Evolutionary conservation across 2,888 invertebrate genomes (phyloP).

Genomic region (Brassicogethes aeneus): DNA sequence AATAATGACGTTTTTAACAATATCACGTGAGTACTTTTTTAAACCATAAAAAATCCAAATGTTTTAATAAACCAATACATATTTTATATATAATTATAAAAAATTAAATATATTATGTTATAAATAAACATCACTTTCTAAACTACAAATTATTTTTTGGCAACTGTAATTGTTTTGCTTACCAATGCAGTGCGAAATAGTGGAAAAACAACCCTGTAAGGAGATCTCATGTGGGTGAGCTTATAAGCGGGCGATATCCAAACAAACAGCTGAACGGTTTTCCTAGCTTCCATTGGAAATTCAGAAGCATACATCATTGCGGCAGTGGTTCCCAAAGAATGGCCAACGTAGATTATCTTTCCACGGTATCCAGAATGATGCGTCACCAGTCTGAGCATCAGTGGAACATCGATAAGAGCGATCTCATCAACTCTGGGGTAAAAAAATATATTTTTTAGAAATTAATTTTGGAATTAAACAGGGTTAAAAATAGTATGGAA

Average conservation of each 20-base stretch:
- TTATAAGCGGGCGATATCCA: constrained; percentile 48
- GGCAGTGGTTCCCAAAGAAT: constrained; percentile 51
- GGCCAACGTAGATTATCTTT: constrained; percentile 46
- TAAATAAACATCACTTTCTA: no score
- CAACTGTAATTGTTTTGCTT: no score
- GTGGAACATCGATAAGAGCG: constrained; percentile 49
- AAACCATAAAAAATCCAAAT: no score
- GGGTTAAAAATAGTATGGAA: no score
- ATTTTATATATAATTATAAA: no score
- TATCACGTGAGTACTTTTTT: no score
- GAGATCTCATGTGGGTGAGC: constrained; percentile 48
- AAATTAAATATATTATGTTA: no score
- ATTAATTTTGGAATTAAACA: no score
- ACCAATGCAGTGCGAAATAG: constrained; percentile 35
- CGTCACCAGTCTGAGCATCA: constrained; percentile 46
- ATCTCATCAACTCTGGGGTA: constrained; percentile 49
- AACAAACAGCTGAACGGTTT: constrained; percentile 44
- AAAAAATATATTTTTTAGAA: no score
- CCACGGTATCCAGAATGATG: constrained; percentile 33
- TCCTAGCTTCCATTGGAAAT: constrained; percentile 46
- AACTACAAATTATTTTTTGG: no score
- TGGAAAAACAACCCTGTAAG: constrained; percentile 55
- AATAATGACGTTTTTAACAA: no score
- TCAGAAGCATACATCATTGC: constrained; percentile 49
- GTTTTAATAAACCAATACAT: no score